Evolutionary conservation across 2,888 invertebrate species (phyloP).

Genomic region (Choreutis nemorana): DNA sequence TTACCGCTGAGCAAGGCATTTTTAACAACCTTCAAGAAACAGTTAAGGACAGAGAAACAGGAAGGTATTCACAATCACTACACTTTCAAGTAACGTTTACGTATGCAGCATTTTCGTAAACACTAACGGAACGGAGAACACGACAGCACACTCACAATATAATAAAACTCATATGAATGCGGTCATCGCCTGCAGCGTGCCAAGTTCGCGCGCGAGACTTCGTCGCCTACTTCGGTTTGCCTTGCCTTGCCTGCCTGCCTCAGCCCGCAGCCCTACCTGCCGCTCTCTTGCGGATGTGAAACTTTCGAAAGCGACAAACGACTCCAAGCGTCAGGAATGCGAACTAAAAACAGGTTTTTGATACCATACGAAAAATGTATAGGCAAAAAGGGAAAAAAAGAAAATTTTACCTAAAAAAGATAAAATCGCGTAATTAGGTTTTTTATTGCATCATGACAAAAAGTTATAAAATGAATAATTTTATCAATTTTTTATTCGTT

Average conservation of each 20-base stretch:
- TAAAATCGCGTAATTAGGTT: too few relatives aligned
- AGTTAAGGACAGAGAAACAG: slow-evolving; percentile 32
- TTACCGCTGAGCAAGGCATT: slow-evolving; percentile 95
- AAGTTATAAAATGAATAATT: too few relatives aligned
- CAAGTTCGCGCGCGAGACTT: slow-evolving; percentile 61
- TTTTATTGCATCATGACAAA: too few relatives aligned
- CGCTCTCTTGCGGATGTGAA: slow-evolving; percentile 66
- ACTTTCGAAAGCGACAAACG: slow-evolving; percentile 61
- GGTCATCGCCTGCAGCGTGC: slow-evolving; percentile 65
- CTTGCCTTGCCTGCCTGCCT: slow-evolving; percentile 33
- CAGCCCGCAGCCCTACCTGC: too few relatives aligned
- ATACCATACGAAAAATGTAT: too few relatives aligned
- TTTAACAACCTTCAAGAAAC: slow-evolving; percentile 53
- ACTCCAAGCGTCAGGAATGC: slow-evolving; percentile 62
- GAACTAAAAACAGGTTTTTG: slow-evolving; percentile 48
- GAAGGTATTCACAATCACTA: slow-evolving; percentile 51
- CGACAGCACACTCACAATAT: slow-evolving; percentile 59
- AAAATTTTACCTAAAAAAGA: too few relatives aligned
- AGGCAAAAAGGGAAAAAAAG: slow-evolving; percentile 2
- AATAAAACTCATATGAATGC: slow-evolving; percentile 60
- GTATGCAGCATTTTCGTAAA: slow-evolving; percentile 62
- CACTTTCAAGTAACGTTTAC: slow-evolving; percentile 51
- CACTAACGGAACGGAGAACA: slow-evolving; percentile 55
- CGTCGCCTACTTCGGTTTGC: slow-evolving; percentile 46
- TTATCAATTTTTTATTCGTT: too few relatives aligned